A percentile compares a stretch with the other conserved stretches of the same genome.
phyloP scores from a whole-genome alignment of 2,888 invertebrate species.

The Urechis unicinctus region DNA sequence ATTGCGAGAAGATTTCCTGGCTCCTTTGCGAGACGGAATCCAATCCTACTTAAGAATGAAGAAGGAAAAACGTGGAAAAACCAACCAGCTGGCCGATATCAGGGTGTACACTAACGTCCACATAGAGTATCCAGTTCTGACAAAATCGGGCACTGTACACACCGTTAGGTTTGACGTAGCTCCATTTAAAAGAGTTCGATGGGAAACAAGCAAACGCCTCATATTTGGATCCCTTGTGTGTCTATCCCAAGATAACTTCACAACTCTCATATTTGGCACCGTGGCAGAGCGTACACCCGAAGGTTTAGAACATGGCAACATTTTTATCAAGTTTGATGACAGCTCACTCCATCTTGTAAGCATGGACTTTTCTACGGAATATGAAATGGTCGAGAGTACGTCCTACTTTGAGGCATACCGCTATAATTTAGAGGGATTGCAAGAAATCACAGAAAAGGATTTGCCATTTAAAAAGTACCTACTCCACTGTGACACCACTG shows the following conservation, averaged over 20 bases:
- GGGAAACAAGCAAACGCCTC: slow-evolving; percentile 57
- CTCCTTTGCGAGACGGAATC: slow-evolving; percentile 65
- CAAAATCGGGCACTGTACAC: slow-evolving; percentile 22
- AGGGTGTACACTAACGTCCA: too few relatives aligned
- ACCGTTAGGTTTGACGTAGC: slow-evolving; percentile 13
- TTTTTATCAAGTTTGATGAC: slow-evolving; percentile 19
- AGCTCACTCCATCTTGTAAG: too few relatives aligned
- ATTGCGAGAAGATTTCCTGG: slow-evolving; percentile 70
- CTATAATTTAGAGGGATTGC: slow-evolving; percentile 62
- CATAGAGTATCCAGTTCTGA: too few relatives aligned
- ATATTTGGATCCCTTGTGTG: slow-evolving; percentile 67
- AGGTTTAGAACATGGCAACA: slow-evolving; percentile 32
- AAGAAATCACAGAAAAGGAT: slow-evolving; percentile 53
- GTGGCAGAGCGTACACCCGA: slow-evolving; percentile 58
- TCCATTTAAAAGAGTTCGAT: slow-evolving; percentile 21
- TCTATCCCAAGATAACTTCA: slow-evolving; percentile 64
- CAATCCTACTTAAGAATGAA: slow-evolving; percentile 17
- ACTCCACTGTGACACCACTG: slow-evolving; percentile 53
- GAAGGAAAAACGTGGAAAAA: too few relatives aligned
- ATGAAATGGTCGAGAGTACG: slow-evolving; percentile 64
- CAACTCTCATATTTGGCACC: slow-evolving; percentile 63
- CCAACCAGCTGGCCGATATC: too few relatives aligned
- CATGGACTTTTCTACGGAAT: too few relatives aligned
- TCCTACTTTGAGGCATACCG: slow-evolving; percentile 74
- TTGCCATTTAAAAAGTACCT: slow-evolving; percentile 68